Conservation (phyloP, 2,113 vertebrate genomes). For the Rhagologus leucostigma region DNA sequence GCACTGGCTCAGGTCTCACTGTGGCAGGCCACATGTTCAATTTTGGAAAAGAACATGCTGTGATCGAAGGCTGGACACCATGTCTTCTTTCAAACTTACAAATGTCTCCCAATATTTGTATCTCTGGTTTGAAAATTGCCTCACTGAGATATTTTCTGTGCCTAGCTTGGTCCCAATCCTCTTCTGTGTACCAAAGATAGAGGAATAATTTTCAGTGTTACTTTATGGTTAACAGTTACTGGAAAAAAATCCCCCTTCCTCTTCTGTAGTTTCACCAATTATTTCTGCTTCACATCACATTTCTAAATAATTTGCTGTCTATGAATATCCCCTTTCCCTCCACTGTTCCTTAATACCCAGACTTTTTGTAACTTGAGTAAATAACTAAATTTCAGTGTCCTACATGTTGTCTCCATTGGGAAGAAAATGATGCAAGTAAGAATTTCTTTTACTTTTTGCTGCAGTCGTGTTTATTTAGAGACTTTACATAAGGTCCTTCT, state of each 20-base stretch:
- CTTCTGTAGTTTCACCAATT: neutral
- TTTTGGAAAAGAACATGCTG: neutral
- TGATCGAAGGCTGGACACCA: neutral
- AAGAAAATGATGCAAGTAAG: neutral
- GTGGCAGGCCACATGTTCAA: neutral
- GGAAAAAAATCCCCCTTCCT: neutral
- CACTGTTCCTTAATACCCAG: neutral
- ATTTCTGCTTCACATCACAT: constrained; percentile 20
- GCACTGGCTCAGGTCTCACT: neutral
- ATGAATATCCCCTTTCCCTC: neutral
- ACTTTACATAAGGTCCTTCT: neutral
- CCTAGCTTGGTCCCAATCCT: neutral
- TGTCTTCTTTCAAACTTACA: neutral
- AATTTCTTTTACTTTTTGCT: neutral
- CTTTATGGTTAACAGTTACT: neutral
- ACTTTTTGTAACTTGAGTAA: neutral
- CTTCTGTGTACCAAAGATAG: neutral
- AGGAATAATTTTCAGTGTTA: neutral
- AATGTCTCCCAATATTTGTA: neutral
- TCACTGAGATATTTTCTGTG: neutral
- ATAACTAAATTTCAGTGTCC: neutral
- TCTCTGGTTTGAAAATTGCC: neutral
- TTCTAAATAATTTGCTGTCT: neutral
- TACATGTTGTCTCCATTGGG: neutral
- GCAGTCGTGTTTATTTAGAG: neutral